Base-by-base conservation (phyloP, 1,140 invertebrate genomes). In the Bathynomus jamesi region DNA sequence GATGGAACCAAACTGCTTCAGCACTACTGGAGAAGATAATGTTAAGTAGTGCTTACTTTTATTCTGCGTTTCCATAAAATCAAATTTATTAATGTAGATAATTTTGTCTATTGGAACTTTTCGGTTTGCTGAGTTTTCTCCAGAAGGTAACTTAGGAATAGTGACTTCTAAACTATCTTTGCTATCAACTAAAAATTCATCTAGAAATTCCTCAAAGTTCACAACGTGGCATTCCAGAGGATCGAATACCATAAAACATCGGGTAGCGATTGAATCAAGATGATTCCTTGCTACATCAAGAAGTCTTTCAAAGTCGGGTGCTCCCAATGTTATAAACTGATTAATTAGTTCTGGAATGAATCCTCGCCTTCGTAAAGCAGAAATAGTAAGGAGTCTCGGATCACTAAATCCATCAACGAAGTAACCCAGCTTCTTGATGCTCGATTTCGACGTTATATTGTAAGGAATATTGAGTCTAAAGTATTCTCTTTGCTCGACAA, bases 331-430 rank as follows among this genome's bases (percentile, higher is more conserved):
- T n/a, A 70, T 30, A 32, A 74, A 74, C 28, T 31, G 46, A 28
- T 32, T n/a, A 63, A 74, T 62, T 8, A 65, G 53, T 31, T 63
- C 4, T 2, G 69, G 46, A 21, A 69, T 46, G 29, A 74, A 65
- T 7, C 73, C 73, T 62, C 69, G 46, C 13, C 73, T 63, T 40
- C 73, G 69, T 3, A 74, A 46, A 21, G 67, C 73, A 24, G 73
- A 63, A 21, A 74, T 53, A n/a, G 73, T 74, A 28, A 65, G 29
- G 25, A 74, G 31, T 29, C 73, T 63, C 17, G 73, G 73, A 65
- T 74, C 73, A 21, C 67, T 69, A 17, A 62, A 65, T n/a, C 60
- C 69, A 40, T 29, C 32, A 7, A 76, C 28, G 24, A 2, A 10
- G 2, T 32, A 27, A 17, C 46, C 29, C 7, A 70, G 25, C 29